Evolutionary conservation across 2,113 vertebrate genomes (phyloP).

Genomic region (Rhinichthys klamathensis): DNA sequence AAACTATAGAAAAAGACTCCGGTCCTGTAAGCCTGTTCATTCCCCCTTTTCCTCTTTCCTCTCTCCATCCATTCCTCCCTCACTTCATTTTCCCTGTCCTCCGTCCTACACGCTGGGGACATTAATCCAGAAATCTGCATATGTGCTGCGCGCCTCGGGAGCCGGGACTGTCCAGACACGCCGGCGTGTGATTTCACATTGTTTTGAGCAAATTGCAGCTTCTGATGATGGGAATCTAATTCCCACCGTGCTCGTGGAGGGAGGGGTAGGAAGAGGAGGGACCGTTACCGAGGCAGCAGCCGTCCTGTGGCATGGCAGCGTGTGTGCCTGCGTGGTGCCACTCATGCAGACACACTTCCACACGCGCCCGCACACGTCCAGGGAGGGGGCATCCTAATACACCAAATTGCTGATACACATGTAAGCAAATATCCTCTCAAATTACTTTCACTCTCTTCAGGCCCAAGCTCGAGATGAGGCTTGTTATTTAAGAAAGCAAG

Average conservation of each 20-base stretch:
- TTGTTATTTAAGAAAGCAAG: slow-evolving; percentile 79
- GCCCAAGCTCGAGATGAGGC: slow-evolving; percentile 77
- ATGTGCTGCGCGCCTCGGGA: slow-evolving; percentile 65
- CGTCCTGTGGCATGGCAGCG: slow-evolving; percentile 46
- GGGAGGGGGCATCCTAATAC: slow-evolving; percentile 64
- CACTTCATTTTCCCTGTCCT: slow-evolving; percentile 46
- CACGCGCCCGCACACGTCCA: slow-evolving; percentile 28
- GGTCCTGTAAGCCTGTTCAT: slow-evolving; percentile 49
- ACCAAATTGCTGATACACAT: slow-evolving; percentile 86
- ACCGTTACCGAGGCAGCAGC: slow-evolving; percentile 62
- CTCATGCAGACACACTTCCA: slow-evolving; percentile 46
- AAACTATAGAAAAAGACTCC: slow-evolving; percentile 5
- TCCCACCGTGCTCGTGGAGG: slow-evolving; percentile 51
- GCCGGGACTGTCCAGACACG: slow-evolving; percentile 61
- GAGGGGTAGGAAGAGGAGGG: slow-evolving; percentile 39
- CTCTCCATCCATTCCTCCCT: slow-evolving; percentile 19
- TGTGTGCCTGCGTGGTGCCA: slow-evolving; percentile 56
- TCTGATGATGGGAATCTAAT: slow-evolving; percentile 74
- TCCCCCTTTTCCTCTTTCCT: not conserved
- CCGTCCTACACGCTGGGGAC: slow-evolving; percentile 60
- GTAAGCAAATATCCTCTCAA: slow-evolving; percentile 91
- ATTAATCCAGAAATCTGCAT: slow-evolving; percentile 76
- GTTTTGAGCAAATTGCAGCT: slow-evolving; percentile 72
- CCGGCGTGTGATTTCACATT: slow-evolving; percentile 68
- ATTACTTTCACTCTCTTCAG: slow-evolving; percentile 92